These are phyloP conservation scores for Heliconius melpomene DNA, from an alignment of 1,140 invertebrate genomes.

Conservation along the genomic window DNA sequence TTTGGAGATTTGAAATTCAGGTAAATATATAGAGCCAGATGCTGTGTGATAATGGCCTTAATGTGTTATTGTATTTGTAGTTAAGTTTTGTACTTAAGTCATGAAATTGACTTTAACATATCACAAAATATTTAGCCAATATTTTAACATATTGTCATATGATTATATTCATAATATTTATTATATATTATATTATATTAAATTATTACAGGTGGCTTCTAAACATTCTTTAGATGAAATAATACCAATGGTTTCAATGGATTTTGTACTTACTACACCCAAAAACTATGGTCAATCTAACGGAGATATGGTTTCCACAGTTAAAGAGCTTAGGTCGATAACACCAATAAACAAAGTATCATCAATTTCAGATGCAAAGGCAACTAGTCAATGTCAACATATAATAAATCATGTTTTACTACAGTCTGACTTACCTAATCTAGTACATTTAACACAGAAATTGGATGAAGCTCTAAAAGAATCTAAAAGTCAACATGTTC, in stretches of 20 bases:
- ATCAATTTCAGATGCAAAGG: slow-evolving; percentile 61
- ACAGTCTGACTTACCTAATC: slow-evolving; percentile 74
- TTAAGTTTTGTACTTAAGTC: no score
- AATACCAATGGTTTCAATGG: slow-evolving; percentile 62
- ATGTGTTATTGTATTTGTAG: no score
- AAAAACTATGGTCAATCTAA: slow-evolving; percentile 55
- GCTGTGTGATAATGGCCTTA: no score
- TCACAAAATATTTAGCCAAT: no score
- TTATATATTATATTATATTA: background rate
- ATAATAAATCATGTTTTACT: slow-evolving; percentile 64
- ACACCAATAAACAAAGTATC: slow-evolving; percentile 50
- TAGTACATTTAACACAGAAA: slow-evolving; percentile 70
- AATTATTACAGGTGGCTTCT: slow-evolving; percentile 60
- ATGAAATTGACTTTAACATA: no score
- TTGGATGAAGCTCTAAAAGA: slow-evolving; percentile 75
- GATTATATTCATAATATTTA: background rate
- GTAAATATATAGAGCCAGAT: slow-evolving; percentile 35
- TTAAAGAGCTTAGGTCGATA: slow-evolving; percentile 36
- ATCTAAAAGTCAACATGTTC: slow-evolving; percentile 77
- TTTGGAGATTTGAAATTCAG: slow-evolving; percentile 75
- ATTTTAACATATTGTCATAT: background rate
- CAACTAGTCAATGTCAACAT: slow-evolving; percentile 70
- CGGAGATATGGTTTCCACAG: slow-evolving; percentile 30
- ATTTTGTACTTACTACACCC: slow-evolving; percentile 65
- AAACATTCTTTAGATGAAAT: slow-evolving; percentile 54